phyloP scores from a whole-genome alignment of 2,113 vertebrate species.

The Atractosteus spatula region DNA sequence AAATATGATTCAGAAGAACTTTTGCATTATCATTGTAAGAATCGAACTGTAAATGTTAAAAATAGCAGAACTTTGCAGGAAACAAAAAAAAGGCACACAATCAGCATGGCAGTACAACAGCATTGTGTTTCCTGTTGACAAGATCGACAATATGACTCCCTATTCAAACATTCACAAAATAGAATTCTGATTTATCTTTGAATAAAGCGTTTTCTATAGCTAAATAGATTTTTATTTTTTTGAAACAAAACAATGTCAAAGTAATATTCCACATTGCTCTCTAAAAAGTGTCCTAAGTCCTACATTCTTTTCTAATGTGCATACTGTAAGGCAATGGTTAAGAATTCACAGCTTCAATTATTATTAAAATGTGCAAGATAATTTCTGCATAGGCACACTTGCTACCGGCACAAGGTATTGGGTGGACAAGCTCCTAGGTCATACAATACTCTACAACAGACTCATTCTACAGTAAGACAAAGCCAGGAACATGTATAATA shows the following conservation, averaged over 20 bases:
- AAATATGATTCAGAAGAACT: conserved; percentile 48
- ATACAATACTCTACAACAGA: not conserved
- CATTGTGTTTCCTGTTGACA: conserved; percentile 36
- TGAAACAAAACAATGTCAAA: conserved; percentile 27
- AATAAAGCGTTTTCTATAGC: no score
- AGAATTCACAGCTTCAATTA: conserved; percentile 55
- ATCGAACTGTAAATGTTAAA: conserved; percentile 44
- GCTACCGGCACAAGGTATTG: not conserved
- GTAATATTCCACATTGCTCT: not conserved
- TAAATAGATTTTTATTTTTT: conserved; percentile 38
- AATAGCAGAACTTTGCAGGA: conserved; percentile 23
- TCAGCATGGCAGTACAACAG: conserved; percentile 64
- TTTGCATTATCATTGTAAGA: conserved; percentile 35
- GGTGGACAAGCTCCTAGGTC: not conserved
- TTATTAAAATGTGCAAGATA: not conserved
- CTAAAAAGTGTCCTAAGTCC: conserved; percentile 18
- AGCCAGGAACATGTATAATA: not conserved
- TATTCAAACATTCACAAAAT: conserved; percentile 49
- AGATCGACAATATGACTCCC: conserved; percentile 42
- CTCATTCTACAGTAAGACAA: not conserved
- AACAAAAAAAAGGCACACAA: conserved; percentile 59
- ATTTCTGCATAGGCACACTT: not conserved
- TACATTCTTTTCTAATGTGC: conserved; percentile 32
- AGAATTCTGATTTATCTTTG: conserved; percentile 5
- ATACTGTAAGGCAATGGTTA: conserved; percentile 53